Conservation (phyloP, 35 echinoderm and acorn worm genomes). For the Eucidaris tribuloides region DNA sequence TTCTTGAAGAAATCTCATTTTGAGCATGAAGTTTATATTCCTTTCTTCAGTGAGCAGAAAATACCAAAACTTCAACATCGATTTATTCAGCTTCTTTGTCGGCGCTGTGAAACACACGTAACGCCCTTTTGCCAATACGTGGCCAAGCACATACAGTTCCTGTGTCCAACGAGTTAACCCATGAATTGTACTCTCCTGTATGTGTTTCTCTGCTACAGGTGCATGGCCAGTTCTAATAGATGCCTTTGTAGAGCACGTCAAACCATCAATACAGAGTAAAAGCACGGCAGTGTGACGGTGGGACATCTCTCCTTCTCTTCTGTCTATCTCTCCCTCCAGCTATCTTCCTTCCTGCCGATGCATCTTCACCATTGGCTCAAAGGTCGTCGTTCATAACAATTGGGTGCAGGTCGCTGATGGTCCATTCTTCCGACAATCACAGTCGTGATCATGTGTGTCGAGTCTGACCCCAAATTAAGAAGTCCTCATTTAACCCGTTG, state of each 20-base stretch:
- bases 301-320: slow-evolving; percentile 15
- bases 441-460: too few species aligned
- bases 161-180: neutral
- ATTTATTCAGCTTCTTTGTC: neutral
- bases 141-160: neutral
- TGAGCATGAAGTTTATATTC: too few species aligned
- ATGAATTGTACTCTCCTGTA: neutral
- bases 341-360: too few species aligned
- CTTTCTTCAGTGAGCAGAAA: neutral
- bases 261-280: slow-evolving; percentile 83
- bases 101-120: neutral
- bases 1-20: too few species aligned
- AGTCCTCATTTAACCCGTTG: too few species aligned
- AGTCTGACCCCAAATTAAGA: too few species aligned
- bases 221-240: slow-evolving; percentile 99
- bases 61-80: neutral
- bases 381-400: too few species aligned
- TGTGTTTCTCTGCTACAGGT: slow-evolving; percentile 50
- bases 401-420: too few species aligned
- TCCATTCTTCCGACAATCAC: too few species aligned
- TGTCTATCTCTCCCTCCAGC: slow-evolving; percentile 11
- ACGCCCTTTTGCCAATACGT: neutral
- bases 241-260: slow-evolving; percentile 98
- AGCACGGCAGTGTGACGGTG: slow-evolving; percentile 92
- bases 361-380: too few species aligned